Evolutionary conservation across 2,113 vertebrate species (phyloP).

Genomic region (Passer montanus): DNA sequence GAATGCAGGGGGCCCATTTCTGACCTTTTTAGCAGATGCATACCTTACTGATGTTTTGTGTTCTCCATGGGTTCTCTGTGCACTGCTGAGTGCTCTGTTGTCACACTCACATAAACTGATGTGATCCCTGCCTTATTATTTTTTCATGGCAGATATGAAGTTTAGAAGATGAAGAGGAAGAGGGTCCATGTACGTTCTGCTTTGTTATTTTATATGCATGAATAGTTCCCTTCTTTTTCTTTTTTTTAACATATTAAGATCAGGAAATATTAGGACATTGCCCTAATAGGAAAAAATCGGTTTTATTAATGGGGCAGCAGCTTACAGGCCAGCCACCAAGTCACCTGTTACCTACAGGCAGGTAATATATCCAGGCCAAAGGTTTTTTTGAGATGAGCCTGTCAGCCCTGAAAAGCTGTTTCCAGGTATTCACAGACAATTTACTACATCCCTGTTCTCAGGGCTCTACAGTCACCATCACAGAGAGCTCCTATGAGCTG

Average conservation of each 20-base stretch:
- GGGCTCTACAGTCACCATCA: neutral
- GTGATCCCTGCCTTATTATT: neutral
- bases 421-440: neutral
- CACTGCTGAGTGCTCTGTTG: neutral
- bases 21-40: neutral
- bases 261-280: neutral
- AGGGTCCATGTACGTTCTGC: neutral
- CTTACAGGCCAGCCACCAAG: neutral
- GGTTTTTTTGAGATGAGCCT: neutral
- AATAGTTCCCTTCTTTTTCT: neutral
- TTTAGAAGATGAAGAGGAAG: conserved; percentile 10
- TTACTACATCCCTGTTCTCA: neutral
- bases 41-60: neutral
- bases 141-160: neutral
- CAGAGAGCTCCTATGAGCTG: neutral
- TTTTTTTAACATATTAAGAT: neutral
- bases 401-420: neutral
- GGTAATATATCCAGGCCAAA: neutral
- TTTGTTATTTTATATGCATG: neutral
- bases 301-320: neutral
- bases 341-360: neutral
- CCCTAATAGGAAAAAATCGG: neutral
- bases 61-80: neutral
- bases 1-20: neutral
- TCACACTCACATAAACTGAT: neutral